Base-by-base conservation (phyloP, 1,140 invertebrate genomes). In the Catajapyx aquilonaris region DNA sequence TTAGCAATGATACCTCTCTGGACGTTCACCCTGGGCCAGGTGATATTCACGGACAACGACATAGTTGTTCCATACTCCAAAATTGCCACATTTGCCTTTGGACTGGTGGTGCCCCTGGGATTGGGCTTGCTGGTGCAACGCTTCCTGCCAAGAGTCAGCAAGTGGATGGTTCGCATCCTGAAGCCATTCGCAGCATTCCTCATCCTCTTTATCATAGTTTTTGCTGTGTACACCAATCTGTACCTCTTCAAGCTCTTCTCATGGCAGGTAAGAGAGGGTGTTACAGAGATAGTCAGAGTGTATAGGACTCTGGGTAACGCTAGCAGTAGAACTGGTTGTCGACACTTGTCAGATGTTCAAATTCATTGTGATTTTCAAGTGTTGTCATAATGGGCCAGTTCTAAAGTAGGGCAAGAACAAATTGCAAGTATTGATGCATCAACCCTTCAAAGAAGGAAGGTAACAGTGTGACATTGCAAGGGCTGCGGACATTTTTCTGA, bases 1-100 rank as follows among this genome's bases (percentile, higher is more conserved):
- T 5, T 56, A 86, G 84, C 61, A n/a, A 80, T 91, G 60, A 90
- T 97, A 68, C 90, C 90, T 0, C 52, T 87, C 1, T 96, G 91
- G 91, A 59, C 91, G n/a, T 85, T 90, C 50, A 84, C 85, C 0
- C 62, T 96, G n/a, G 90, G 88, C 0, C 66, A 64, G 43, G 60
- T 73, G 15, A 73, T 93, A n/a, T 81, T 86, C 48, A 57, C 64
- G 1, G 62, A 69, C 39, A 73, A 66, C 0, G 58, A 73, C 35
- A 64, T 88, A 2, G 57, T 53, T 18, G 73, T 94, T 16, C 91
- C 91, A 0, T 94, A 90, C 52, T 39, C 44, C 1, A 75, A 74
- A 18, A 87, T 96, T 36, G 69, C 73, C 0, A 62, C 55, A 1
- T 73, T 83, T 43, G 76, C 90, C 1, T 47, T 73, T 15, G 68